phyloP scores from a whole-genome alignment of 1,140 invertebrate species.

The Lordiphosa stackelbergi region DNA sequence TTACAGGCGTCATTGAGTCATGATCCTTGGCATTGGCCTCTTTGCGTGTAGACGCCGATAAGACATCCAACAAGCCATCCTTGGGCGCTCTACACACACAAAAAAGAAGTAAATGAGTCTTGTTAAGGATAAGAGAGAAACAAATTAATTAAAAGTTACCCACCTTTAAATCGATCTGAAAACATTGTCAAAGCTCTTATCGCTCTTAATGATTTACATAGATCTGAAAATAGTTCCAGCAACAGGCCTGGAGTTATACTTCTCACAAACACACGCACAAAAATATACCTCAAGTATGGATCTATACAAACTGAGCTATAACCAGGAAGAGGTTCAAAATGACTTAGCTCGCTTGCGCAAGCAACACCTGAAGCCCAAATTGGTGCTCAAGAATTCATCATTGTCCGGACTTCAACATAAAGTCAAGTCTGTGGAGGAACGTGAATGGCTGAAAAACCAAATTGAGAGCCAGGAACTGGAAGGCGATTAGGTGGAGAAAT shows the following conservation, averaged over 20 bases:
- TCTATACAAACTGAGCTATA: no score
- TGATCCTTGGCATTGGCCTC: slow-evolving; percentile 94
- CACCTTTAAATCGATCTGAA: slow-evolving; percentile 76
- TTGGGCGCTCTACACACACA: slow-evolving; percentile 86
- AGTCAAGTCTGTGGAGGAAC: neutral
- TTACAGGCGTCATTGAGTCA: slow-evolving; percentile 95
- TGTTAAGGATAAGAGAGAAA: slow-evolving; percentile 49
- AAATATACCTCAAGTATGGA: neutral
- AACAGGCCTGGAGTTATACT: slow-evolving; percentile 16
- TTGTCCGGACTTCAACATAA: slow-evolving; percentile 3
- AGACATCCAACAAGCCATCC: slow-evolving; percentile 91
- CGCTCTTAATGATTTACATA: slow-evolving; percentile 35
- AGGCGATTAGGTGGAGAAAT: slow-evolving; percentile 7
- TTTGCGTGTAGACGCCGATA: slow-evolving; percentile 92
- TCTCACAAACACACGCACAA: slow-evolving; percentile 1
- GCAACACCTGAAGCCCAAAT: neutral
- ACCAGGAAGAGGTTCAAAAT: no score
- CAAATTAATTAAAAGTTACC: slow-evolving; percentile 61
- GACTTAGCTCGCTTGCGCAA: neutral
- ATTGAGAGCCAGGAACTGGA: neutral
- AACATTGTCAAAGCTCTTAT: slow-evolving; percentile 49
- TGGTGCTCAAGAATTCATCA: neutral
- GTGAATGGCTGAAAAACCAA: slow-evolving; percentile 9
- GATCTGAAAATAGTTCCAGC: slow-evolving; percentile 12
- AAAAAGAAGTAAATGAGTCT: slow-evolving; percentile 31